These are phyloP conservation scores for Oncopodura yosiiana DNA, from an alignment of 1,140 invertebrate genomes.

Conservation along the genomic window DNA sequence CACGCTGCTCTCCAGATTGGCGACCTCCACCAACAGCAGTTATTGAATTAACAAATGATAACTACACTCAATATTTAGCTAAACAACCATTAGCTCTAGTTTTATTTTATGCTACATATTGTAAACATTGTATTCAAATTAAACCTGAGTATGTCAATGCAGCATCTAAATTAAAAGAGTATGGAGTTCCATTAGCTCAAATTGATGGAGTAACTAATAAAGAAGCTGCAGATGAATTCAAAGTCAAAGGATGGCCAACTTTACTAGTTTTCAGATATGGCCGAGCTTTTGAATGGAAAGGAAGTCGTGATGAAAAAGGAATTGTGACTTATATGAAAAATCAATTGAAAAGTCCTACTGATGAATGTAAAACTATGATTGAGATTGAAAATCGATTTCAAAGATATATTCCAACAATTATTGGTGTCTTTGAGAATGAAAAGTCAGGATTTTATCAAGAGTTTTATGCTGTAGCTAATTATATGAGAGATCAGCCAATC, in stretches of 20 bases:
- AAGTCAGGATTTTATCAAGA: slow-evolving; percentile 42
- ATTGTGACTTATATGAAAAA: slow-evolving; percentile 47
- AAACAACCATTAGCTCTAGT: slow-evolving; percentile 47
- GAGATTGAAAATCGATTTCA: slow-evolving; percentile 43
- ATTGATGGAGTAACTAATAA: slow-evolving; percentile 44
- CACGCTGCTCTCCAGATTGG: slow-evolving; percentile 44
- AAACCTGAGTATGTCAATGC: slow-evolving; percentile 47
- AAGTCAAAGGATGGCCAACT: slow-evolving; percentile 45
- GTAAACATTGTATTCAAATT: slow-evolving; percentile 39
- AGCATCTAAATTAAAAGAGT: slow-evolving; percentile 40
- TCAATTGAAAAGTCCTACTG: slow-evolving; percentile 45
- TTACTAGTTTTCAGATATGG: slow-evolving; percentile 43
- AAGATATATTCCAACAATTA: slow-evolving; percentile 44
- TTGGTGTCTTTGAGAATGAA: slow-evolving; percentile 47
- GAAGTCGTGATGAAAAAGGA: slow-evolving; percentile 42
- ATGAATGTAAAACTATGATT: slow-evolving; percentile 39
- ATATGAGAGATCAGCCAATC: slow-evolving; percentile 40
- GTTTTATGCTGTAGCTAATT: slow-evolving; percentile 48
- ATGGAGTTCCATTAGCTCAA: slow-evolving; percentile 44
- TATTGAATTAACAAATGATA: slow-evolving; percentile 47
- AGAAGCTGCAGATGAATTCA: slow-evolving; percentile 40
- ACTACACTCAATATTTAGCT: slow-evolving; percentile 46
- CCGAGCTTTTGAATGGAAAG: slow-evolving; percentile 45
- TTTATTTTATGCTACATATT: slow-evolving; percentile 55
- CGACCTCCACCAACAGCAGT: slow-evolving; percentile 49